Evolutionary conservation across 2,888 invertebrate genomes (phyloP), one percentile per base, ranked within the genome.

Genomic region (Drosophila multiciliata): DNA sequence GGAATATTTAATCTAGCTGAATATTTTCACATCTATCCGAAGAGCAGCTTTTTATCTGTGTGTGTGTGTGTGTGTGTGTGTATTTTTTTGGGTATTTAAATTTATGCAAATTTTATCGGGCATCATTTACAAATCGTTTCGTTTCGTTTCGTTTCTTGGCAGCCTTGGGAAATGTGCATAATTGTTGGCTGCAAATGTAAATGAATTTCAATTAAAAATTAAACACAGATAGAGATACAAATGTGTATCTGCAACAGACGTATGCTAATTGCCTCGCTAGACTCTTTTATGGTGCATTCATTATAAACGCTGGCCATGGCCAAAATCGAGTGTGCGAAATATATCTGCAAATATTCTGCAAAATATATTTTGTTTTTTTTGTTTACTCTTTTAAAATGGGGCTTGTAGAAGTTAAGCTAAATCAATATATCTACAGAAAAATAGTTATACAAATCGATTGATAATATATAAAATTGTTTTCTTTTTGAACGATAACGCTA

Each of bases 121-220:
- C 87, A 89, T 90, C 82, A 73, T 89, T 87, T 87, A 89, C 87
- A 87, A 90, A 90, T 83, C 74, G 89, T 79, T 79, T 57, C 49
- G 9, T 55, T 35, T 48, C 4, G 15, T 32, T 17, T 17, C 11
- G 45, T 45, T 26, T 52, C 33, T 53, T 48, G 52, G 17, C 35
- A 65, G 87, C 79, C 73, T 84, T 84, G 88, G 81, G 90, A 86
- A 85, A 83, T 79, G 76, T 80, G 88, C 76, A 84, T 84, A 87
- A 87, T 90, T 85, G 83, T 68, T 73, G 67, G 63, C 80, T 83
- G 74, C 73, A 87, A 85, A 86, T 90, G 87, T 81, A 80, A 87
- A 87, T 87, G 89, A 89, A 87, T 90, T 89, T 87, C 82, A 75
- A 89, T 89, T 90, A 77, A 89, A 83, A 83, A 76, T 90, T 73